phyloP scores from a whole-genome alignment of 2,797 vertebrate genomes.

The Cyprinella venusta region DNA sequence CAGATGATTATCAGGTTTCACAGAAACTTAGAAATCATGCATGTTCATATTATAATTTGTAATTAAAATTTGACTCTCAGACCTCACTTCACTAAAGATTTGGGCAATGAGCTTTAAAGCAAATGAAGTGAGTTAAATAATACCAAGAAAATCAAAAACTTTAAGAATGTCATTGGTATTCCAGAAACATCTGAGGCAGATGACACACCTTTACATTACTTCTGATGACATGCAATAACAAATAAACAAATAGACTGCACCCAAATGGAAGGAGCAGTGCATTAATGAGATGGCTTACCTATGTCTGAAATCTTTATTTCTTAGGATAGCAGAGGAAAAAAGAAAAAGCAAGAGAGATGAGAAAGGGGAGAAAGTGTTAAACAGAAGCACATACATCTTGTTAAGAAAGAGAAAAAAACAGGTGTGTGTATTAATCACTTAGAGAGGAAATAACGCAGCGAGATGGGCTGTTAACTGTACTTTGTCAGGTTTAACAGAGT shows the following conservation, averaged over 20 bases:
- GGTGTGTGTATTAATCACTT: slow-evolving; percentile 42
- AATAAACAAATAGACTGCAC: slow-evolving; percentile 6
- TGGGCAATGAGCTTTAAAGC: not conserved
- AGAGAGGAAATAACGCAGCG: slow-evolving; percentile 5
- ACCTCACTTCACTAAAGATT: not conserved
- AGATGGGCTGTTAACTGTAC: slow-evolving; percentile 22
- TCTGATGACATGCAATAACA: slow-evolving; percentile 19
- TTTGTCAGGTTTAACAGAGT: slow-evolving; percentile 39
- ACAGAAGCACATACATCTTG: slow-evolving; percentile 63
- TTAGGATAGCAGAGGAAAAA: slow-evolving; percentile 82
- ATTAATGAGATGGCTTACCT: slow-evolving; percentile 84
- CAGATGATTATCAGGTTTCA: not conserved
- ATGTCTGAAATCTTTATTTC: slow-evolving; percentile 99
- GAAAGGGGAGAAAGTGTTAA: slow-evolving; percentile 62
- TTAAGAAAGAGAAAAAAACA: slow-evolving; percentile 30
- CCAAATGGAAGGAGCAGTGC: not conserved
- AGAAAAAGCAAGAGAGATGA: slow-evolving; percentile 60
- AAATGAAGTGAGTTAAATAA: not conserved
- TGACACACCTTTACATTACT: slow-evolving; percentile 7
- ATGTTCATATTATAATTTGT: not conserved
- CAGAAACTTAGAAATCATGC: not conserved
- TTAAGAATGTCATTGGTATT: slow-evolving; percentile 1
- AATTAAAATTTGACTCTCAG: not conserved
- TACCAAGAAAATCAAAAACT: not conserved
- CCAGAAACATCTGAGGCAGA: not conserved